Conservation (phyloP, 2,113 vertebrate species). For the Plestiodon gilberti region DNA sequence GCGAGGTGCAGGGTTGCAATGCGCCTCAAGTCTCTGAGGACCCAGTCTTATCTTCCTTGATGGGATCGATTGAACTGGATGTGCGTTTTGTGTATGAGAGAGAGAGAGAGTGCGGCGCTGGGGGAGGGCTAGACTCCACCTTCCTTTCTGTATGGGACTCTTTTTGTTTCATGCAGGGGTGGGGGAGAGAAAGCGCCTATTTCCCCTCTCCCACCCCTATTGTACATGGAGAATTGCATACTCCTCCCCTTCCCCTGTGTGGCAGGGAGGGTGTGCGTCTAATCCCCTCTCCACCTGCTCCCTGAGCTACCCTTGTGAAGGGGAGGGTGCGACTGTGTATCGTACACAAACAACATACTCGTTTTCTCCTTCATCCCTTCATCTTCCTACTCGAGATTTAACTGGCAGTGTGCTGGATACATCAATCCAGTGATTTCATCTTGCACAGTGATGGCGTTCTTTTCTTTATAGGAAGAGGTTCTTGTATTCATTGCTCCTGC, state of each 20-base stretch:
- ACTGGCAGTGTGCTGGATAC: neutral
- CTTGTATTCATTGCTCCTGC: neutral
- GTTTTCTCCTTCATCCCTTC: neutral
- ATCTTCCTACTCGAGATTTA: neutral
- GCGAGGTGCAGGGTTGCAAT: neutral
- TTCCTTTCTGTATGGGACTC: neutral
- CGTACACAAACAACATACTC: neutral
- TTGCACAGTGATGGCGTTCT: neutral
- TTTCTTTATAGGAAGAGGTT: neutral
- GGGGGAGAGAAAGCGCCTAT: neutral
- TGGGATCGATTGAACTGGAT: neutral
- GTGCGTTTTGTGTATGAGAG: neutral
- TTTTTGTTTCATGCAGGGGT: neutral
- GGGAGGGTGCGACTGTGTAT: neutral
- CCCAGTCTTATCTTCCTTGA: neutral
- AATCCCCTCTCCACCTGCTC: constrained; percentile 40
- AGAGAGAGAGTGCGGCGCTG: neutral
- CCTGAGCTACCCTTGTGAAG: neutral
- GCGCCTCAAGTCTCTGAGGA: neutral
- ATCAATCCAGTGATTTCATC: neutral
- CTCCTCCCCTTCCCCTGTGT: neutral
- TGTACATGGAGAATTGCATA: neutral
- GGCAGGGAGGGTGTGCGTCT: constrained; percentile 3
- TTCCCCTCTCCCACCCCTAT: neutral
- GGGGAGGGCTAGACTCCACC: neutral